Percentiles rank a stretch among this genome's conserved stretches.
Conservation (phyloP, 2,113 vertebrate genomes). For the Saccopteryx leptura region DNA sequence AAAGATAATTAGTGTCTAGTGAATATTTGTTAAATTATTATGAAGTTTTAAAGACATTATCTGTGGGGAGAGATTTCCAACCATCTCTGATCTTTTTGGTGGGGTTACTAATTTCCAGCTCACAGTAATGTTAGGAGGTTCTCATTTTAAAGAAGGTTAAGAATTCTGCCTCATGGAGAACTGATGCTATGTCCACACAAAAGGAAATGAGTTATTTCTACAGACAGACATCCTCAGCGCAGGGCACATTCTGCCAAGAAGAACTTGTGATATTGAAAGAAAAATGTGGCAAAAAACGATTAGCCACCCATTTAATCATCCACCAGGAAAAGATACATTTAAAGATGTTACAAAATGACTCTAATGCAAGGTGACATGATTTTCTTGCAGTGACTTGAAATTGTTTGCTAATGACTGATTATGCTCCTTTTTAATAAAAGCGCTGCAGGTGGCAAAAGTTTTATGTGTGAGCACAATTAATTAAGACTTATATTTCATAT, state of each 20-base stretch:
- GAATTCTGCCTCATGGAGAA: not conserved
- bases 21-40: not conserved
- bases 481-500: not conserved
- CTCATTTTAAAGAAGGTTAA: not conserved
- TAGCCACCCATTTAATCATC: conserved; percentile 58
- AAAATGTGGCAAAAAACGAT: conserved; percentile 35
- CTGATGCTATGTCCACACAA: not conserved
- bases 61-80: not conserved
- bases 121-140: not conserved
- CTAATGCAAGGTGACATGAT: not conserved
- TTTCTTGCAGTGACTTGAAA: conserved; percentile 46
- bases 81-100: not conserved
- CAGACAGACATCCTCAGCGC: not conserved
- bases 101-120: not conserved
- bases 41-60: not conserved
- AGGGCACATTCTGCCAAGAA: not conserved
- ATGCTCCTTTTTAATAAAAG: not conserved
- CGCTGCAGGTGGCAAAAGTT: not conserved
- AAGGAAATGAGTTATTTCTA: not conserved
- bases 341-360: conserved; percentile 22
- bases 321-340: conserved; percentile 15
- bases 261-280: not conserved
- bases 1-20: not conserved
- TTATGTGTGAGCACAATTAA: not conserved
- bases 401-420: conserved; percentile 62